Conservation (phyloP, 2,113 vertebrate species). For the Barbus barbus region DNA sequence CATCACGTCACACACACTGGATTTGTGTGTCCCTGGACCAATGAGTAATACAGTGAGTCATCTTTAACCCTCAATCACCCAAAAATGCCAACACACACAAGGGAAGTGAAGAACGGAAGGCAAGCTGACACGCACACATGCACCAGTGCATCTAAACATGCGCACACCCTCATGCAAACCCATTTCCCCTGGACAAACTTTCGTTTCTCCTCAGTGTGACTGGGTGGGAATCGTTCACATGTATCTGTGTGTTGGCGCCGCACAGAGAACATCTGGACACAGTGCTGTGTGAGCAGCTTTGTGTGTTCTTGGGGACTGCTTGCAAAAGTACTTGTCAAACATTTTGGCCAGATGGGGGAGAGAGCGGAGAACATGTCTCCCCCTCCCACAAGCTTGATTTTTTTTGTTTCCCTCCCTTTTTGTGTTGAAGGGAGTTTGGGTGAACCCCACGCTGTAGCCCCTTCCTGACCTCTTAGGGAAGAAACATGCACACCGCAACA, state of each 20-base stretch:
- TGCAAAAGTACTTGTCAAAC: conserved; percentile 67
- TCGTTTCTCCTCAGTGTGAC: conserved; percentile 29
- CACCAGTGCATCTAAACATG: background rate
- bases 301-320: conserved; percentile 57
- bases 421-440: conserved; percentile 13
- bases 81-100: conserved; percentile 29
- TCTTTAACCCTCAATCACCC: conserved; percentile 31
- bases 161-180: conserved; percentile 32
- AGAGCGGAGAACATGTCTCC: conserved; percentile 16
- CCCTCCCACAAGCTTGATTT: conserved; percentile 23
- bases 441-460: conserved; percentile 18
- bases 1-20: conserved; percentile 49
- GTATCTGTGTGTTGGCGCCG: conserved; percentile 51
- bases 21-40: conserved; percentile 60
- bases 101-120: background rate
- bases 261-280: conserved; percentile 71
- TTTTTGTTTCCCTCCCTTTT: conserved; percentile 5
- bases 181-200: conserved; percentile 5
- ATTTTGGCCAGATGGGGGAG: conserved; percentile 46
- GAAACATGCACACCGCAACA: background rate
- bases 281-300: conserved; percentile 54
- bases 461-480: background rate
- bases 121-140: background rate
- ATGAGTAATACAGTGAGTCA: conserved; percentile 62
- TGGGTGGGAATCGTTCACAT: conserved; percentile 55